Evolutionary conservation across 2,797 vertebrate genomes (phyloP).

Genomic region (Neosalanx taihuensis): DNA sequence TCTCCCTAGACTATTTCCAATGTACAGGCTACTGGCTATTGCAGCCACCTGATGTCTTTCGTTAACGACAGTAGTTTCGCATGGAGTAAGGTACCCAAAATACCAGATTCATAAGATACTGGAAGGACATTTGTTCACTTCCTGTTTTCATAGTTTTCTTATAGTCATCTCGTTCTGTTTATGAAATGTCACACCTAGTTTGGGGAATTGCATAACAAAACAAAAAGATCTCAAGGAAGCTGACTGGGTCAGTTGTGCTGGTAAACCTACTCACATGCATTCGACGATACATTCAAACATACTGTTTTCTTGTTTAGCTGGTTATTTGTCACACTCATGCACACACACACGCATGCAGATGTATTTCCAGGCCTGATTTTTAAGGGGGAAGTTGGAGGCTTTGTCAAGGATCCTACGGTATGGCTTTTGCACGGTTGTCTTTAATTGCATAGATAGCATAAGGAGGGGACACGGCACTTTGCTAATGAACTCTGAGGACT

Average conservation of each 20-base stretch:
- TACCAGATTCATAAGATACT: too few species aligned
- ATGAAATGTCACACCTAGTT: too few species aligned
- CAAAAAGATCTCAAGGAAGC: too few species aligned
- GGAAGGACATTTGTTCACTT: too few species aligned
- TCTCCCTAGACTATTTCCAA: slow-evolving; percentile 41
- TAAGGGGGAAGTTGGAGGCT: slow-evolving; percentile 34
- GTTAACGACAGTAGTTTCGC: background rate
- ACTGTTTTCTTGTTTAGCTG: slow-evolving; percentile 29
- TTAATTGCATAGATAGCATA: slow-evolving; percentile 62
- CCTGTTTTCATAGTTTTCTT: too few species aligned
- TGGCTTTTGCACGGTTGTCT: slow-evolving; percentile 68
- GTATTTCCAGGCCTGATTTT: slow-evolving; percentile 18
- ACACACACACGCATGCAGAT: slow-evolving; percentile 14
- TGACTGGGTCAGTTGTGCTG: too few species aligned
- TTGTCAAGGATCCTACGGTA: slow-evolving; percentile 46
- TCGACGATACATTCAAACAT: background rate
- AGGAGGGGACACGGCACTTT: slow-evolving; percentile 61
- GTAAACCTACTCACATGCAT: too few species aligned
- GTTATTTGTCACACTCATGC: slow-evolving; percentile 39
- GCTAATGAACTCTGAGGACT: slow-evolving; percentile 70
- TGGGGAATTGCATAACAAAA: too few species aligned
- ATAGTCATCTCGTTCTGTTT: too few species aligned
- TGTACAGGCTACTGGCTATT: slow-evolving; percentile 10
- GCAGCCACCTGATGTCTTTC: slow-evolving; percentile 34
- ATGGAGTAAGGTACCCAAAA: too few species aligned